These are phyloP conservation scores for Macrosteles quadrilineatus DNA, from an alignment of 1,140 invertebrate species.

Conservation along the genomic window DNA sequence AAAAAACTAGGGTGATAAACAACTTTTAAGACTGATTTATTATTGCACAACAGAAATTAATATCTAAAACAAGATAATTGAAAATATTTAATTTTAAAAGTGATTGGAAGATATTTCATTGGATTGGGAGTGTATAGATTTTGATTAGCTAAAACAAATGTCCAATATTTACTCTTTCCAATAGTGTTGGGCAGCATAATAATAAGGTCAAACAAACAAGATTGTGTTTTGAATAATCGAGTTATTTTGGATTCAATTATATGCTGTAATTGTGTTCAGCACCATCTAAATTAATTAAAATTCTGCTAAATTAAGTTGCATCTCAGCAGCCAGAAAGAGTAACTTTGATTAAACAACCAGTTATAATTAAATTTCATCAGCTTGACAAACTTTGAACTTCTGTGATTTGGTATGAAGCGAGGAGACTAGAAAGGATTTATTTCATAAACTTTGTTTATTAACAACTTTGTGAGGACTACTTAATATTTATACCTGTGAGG, in stretches of 20 bases:
- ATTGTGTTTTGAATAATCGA: constrained; percentile 11
- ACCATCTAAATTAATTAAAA: constrained; percentile 19
- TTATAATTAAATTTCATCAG: constrained; percentile 23
- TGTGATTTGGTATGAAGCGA: constrained; percentile 14
- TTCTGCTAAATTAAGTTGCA: constrained; percentile 11
- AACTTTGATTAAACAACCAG: constrained; percentile 26
- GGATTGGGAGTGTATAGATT: no score
- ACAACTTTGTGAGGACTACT: not conserved
- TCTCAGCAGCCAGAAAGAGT: constrained; percentile 15
- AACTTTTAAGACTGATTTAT: no score
- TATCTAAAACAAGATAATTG: no score
- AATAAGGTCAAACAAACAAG: not conserved
- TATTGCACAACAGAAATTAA: no score
- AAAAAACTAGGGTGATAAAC: no score
- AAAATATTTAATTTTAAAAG: no score
- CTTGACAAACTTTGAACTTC: constrained; percentile 20
- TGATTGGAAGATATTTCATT: no score
- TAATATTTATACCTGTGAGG: not conserved
- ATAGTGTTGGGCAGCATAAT: not conserved
- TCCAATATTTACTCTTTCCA: no score
- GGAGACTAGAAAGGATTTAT: not conserved
- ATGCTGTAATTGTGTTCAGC: constrained; percentile 12
- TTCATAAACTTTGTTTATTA: constrained; percentile 11
- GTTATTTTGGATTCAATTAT: constrained; percentile 17
- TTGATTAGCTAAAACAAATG: no score